Conservation (phyloP, 2,113 vertebrate genomes). For the Apus apus region DNA sequence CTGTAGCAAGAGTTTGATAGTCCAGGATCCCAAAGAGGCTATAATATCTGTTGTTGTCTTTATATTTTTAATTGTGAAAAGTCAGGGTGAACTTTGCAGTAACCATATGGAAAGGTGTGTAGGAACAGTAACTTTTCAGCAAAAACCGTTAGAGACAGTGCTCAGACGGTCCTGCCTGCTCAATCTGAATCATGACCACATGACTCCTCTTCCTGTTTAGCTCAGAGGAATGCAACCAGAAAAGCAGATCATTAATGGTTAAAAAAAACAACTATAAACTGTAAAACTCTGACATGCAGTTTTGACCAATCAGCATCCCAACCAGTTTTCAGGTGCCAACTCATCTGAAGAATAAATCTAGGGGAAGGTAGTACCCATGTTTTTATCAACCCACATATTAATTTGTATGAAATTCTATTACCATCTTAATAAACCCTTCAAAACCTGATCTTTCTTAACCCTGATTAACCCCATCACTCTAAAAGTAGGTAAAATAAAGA, state of each 20-base stretch:
- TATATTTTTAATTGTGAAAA: background rate
- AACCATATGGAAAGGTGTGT: background rate
- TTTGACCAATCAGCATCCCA: background rate
- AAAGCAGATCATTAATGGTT: background rate
- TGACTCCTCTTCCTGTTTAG: background rate
- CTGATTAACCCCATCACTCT: background rate
- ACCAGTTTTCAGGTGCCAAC: background rate
- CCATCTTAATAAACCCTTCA: background rate
- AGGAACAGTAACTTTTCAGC: background rate
- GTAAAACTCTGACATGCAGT: background rate
- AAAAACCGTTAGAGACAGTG: background rate
- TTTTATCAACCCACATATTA: background rate
- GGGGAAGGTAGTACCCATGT: background rate
- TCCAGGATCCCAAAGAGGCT: background rate
- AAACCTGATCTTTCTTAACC: background rate
- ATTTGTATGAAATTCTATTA: background rate
- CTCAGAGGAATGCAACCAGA: background rate
- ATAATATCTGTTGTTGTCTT: background rate
- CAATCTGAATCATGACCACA: background rate
- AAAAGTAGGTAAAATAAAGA: background rate
- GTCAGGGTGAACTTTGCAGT: background rate
- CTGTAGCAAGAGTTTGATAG: background rate
- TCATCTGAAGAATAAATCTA: background rate
- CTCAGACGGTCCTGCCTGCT: background rate
- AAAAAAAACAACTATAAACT: background rate